Evolutionary conservation across 2,113 vertebrate species (phyloP), one percentile per base, ranked within the genome.

Genomic region (Triplophysa dalaica): DNA sequence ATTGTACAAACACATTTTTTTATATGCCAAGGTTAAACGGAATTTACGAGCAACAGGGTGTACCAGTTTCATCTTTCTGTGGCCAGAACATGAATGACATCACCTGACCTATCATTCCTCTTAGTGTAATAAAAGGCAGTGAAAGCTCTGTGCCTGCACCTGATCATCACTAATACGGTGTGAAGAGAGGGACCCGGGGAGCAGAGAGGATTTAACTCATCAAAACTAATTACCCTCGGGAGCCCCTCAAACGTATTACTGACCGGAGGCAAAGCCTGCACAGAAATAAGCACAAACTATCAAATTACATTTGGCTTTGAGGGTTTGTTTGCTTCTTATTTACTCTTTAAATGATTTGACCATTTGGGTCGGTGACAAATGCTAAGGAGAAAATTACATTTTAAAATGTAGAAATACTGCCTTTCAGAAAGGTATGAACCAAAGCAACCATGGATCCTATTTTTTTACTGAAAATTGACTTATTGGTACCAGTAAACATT

Each of bases 161-260:
- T 63, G 67, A 82, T 82, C 77, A 24, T 66, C 64, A 69, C 77
- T 85, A 67, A 82, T 85, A 81, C 82, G 72, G 76, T 80, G 54
- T 73, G 67, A 61, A 69, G 75, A 48, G 70, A 75, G 68, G 67
- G 17, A 54, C 26, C 24, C 62, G 52, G 45, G 48, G 24, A 66
- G 73, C 21, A 58, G n/a, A 16, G 43, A 67, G 65, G 56, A 79
- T 84, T 75, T 69, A 84, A 77, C 83, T 82, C 83, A 77, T 77
- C 45, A 50, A 66, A 84, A 78, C 70, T 64, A 70, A 81, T 81
- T 81, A 81, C 75, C 75, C 70, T 48, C 41, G 64, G 33, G 83
- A 78, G 29, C 7, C 62, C 29, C 61, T 64, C 52, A 29, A 61
- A 50, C 64, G 9, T 16, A 78, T 75, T 60, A 81, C 45, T 84